Evolutionary conservation across 2,113 vertebrate genomes (phyloP).

Genomic region (Hippocampus abdominalis): DNA sequence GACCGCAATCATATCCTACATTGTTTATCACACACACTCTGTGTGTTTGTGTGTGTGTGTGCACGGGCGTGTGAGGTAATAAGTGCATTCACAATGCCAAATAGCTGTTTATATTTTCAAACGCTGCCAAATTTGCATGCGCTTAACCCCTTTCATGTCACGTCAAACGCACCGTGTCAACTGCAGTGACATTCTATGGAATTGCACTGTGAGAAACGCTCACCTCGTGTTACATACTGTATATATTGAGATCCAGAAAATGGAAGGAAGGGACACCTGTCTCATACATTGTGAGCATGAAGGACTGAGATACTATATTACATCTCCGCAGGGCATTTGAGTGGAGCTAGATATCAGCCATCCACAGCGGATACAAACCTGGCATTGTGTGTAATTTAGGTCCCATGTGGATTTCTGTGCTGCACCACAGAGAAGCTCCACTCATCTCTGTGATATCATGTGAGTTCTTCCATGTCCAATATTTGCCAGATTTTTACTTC

Average conservation of each 20-base stretch:
- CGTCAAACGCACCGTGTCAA: too few species aligned
- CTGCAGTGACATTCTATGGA: too few species aligned
- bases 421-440: conserved; percentile 14
- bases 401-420: conserved; percentile 13
- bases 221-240: too few species aligned
- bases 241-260: conserved; percentile 36
- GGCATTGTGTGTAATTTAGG: conserved; percentile 10
- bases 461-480: conserved; percentile 7
- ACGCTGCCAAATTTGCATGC: too few species aligned
- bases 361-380: conserved; percentile 21
- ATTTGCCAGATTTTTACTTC: conserved; percentile 9
- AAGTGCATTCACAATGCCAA: too few species aligned
- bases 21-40: too few species aligned
- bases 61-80: too few species aligned
- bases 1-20: too few species aligned
- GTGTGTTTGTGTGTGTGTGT: too few species aligned
- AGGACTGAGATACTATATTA: conserved; percentile 26
- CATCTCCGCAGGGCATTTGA: conserved; percentile 38
- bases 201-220: too few species aligned
- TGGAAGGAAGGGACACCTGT: conserved; percentile 29
- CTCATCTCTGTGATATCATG: conserved; percentile 5
- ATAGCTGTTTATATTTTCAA: too few species aligned
- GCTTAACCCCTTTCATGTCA: too few species aligned
- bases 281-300: conserved; percentile 28
- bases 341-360: conserved; percentile 4